These are phyloP conservation scores for Aphis gossypii DNA, from an alignment of 1,140 invertebrate species.

Conservation along the genomic window DNA sequence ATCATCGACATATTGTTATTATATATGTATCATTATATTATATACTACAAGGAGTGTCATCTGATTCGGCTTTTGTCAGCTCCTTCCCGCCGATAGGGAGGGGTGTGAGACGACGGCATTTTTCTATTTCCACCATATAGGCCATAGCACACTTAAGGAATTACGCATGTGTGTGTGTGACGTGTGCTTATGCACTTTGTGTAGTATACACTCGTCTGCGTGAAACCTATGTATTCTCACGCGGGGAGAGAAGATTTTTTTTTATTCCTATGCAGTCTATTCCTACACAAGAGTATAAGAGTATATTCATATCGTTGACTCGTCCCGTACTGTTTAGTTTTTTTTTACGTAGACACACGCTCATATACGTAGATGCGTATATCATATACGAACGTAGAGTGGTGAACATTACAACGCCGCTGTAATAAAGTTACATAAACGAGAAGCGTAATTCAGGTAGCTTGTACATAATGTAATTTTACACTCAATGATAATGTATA, in stretches of 20 bases:
- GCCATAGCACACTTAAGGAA: background rate
- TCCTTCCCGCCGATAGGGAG: background rate
- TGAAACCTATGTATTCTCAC: background rate
- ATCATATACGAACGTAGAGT: background rate
- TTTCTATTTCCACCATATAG: background rate
- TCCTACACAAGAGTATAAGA: background rate
- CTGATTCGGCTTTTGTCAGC: background rate
- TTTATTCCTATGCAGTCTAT: background rate
- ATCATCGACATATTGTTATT: background rate
- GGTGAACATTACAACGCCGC: background rate
- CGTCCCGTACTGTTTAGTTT: background rate
- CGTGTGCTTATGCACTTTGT: background rate
- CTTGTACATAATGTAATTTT: conserved; percentile 5
- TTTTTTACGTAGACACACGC: background rate
- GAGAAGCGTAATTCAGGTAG: background rate
- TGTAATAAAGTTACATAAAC: background rate
- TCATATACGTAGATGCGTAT: background rate
- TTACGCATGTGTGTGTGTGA: no score
- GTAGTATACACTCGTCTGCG: background rate
- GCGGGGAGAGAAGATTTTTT: background rate
- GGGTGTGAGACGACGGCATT: background rate
- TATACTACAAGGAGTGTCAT: background rate
- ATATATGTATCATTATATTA: background rate
- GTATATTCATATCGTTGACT: background rate
- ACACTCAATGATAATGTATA: background rate